These are phyloP conservation scores for Muscicapa adusta DNA, from an alignment of 2,113 vertebrate species.

Conservation along the genomic window DNA sequence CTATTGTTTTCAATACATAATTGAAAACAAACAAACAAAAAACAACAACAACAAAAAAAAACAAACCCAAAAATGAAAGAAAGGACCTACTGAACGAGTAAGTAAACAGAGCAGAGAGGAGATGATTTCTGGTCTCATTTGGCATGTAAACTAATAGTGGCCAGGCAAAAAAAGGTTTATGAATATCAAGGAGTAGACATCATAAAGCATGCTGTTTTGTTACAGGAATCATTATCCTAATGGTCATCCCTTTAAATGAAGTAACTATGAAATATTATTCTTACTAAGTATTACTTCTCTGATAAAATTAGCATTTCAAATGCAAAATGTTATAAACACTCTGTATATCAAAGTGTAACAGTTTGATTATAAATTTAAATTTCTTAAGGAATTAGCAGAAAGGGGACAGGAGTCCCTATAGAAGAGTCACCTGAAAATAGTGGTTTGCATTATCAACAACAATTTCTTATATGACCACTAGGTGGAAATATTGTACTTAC, in stretches of 20 bases:
- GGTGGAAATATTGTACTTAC: conserved; percentile 84
- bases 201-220: not conserved
- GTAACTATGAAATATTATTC: not conserved
- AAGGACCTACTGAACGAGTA: not conserved
- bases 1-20: not conserved
- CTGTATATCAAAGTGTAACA: not conserved
- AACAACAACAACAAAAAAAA: too few relatives aligned
- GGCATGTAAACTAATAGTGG: not conserved
- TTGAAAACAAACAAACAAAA: not conserved
- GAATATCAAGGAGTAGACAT: not conserved
- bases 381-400: not conserved
- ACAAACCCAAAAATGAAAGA: too few relatives aligned
- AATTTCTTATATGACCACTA: conserved; percentile 60
- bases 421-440: not conserved
- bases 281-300: not conserved
- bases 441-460: not conserved
- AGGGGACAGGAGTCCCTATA: not conserved
- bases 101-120: not conserved
- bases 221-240: not conserved
- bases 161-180: not conserved
- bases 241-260: not conserved
- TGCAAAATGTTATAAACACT: not conserved
- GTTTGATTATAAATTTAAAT: not conserved
- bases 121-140: not conserved
- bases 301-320: not conserved